Evolutionary conservation across 2,888 invertebrate species (phyloP).

Genomic region (Pammene aurita): DNA sequence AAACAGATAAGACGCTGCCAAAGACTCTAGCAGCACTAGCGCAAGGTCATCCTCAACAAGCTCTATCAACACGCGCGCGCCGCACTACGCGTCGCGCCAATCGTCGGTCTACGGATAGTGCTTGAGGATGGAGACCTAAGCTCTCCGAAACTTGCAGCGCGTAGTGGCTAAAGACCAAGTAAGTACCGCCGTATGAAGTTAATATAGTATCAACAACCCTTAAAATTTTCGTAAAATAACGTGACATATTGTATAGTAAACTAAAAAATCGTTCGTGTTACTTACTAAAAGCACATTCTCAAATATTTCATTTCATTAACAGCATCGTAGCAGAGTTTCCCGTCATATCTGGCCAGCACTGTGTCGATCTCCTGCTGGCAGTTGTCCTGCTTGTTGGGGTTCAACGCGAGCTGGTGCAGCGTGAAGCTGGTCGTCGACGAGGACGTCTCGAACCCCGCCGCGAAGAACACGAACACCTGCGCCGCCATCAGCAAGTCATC

Average conservation of each 20-base stretch:
- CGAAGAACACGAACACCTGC: slow-evolving; percentile 57
- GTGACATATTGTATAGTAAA: not conserved
- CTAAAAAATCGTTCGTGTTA: not conserved
- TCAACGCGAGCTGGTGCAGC: slow-evolving; percentile 51
- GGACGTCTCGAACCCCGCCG: slow-evolving; percentile 65
- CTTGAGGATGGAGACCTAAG: no score
- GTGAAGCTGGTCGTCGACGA: not conserved
- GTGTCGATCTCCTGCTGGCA: slow-evolving; percentile 59
- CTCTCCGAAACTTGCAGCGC: no score
- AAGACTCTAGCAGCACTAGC: no score
- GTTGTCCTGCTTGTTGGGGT: slow-evolving; percentile 57
- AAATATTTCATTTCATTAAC: slow-evolving; percentile 42
- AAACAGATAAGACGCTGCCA: no score
- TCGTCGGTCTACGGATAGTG: no score
- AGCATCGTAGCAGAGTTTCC: slow-evolving; percentile 54
- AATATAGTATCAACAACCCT: no score
- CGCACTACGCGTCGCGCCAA: no score
- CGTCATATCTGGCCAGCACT: slow-evolving; percentile 49
- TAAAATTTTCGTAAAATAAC: not conserved
- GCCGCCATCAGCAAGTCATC: slow-evolving; percentile 44
- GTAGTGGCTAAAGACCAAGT: no score
- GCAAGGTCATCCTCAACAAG: no score
- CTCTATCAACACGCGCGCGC: no score
- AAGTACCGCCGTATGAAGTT: no score
- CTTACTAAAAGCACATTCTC: slow-evolving; percentile 47